Evolutionary conservation across 2,888 invertebrate genomes (phyloP).

Genomic region (Alloplasta piceator): DNA sequence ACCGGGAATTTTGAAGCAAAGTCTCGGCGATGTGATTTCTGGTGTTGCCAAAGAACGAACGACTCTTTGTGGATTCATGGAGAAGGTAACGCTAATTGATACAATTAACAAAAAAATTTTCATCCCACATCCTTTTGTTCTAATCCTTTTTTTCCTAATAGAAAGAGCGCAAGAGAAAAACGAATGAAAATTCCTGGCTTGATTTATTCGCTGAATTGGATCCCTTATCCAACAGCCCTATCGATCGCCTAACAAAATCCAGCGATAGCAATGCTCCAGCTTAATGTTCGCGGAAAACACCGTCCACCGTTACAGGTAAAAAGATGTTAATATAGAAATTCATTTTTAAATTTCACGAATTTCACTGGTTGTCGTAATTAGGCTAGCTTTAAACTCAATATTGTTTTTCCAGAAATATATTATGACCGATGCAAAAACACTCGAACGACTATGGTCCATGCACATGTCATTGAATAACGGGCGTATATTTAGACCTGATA

Average conservation of each 20-base stretch:
- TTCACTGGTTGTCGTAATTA: not conserved
- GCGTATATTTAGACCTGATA: no score
- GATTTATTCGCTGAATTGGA: conserved; percentile 97
- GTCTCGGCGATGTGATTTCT: conserved; percentile 77
- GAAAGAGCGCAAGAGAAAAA: conserved; percentile 77
- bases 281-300: conserved; percentile 66
- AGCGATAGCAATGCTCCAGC: conserved; percentile 79
- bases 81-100: conserved; percentile 68
- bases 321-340: no score
- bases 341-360: not conserved
- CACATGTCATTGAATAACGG: conserved; percentile 3
- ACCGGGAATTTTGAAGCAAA: conserved; percentile 79
- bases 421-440: not conserved
- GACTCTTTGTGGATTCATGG: conserved; percentile 37
- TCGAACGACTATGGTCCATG: not conserved
- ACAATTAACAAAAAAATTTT: conserved; percentile 7
- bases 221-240: conserved; percentile 94
- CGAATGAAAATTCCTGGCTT: conserved; percentile 90
- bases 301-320: no score
- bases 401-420: conserved; percentile 3
- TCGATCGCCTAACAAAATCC: conserved; percentile 77
- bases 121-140: conserved; percentile 5
- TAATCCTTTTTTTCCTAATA: conserved; percentile 56
- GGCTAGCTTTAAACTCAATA: not conserved
- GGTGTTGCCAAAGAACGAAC: conserved; percentile 69